Conservation (phyloP, 1,140 invertebrate genomes). For the Ridgeia piscesae region DNA sequence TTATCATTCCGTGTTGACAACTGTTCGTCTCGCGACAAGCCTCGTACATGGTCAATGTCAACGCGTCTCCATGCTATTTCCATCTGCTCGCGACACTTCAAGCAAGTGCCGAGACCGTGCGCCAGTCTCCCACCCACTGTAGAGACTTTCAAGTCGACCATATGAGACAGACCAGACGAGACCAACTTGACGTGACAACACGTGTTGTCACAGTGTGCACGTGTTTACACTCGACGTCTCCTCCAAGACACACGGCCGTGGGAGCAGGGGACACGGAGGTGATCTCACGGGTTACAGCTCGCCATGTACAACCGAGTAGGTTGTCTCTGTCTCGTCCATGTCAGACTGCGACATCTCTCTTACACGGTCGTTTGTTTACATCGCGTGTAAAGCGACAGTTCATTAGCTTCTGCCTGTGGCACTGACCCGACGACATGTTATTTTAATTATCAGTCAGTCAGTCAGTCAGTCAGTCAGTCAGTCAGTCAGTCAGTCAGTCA, state of each 20-base stretch:
- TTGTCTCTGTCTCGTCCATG: not conserved
- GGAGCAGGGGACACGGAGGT: not conserved
- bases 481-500: too few species aligned
- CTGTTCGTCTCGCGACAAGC: not conserved
- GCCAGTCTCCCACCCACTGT: not conserved
- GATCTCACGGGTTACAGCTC: not conserved
- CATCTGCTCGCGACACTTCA: not conserved
- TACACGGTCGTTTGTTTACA: too few species aligned
- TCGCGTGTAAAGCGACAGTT: too few species aligned
- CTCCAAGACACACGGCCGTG: not conserved
- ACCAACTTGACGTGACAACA: not conserved
- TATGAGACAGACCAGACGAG: not conserved
- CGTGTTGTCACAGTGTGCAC: not conserved
- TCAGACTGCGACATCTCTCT: not conserved
- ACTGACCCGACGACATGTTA: too few species aligned
- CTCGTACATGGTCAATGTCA: not conserved
- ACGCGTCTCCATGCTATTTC: not conserved
- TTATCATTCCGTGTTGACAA: not conserved
- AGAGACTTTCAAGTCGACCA: not conserved
- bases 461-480: too few species aligned
- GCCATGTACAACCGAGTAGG: not conserved
- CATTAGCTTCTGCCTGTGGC: too few species aligned
- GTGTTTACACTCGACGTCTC: not conserved
- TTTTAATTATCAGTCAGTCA: too few species aligned
- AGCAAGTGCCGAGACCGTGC: not conserved